Evolutionary conservation across 2,113 vertebrate genomes (phyloP).

Genomic region (Pterocles gutturalis): DNA sequence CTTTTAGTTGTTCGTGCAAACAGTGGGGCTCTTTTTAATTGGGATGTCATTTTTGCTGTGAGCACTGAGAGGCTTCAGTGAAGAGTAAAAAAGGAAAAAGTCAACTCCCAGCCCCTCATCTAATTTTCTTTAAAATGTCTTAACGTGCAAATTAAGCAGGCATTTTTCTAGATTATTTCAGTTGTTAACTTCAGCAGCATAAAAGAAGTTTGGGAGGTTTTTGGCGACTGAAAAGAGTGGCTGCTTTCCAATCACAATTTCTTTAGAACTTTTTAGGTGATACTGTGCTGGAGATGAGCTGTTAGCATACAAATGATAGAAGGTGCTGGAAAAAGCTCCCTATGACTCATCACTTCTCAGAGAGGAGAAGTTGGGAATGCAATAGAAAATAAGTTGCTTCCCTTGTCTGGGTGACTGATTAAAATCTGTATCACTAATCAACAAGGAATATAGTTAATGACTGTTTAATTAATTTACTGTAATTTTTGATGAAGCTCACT

Average conservation of each 20-base stretch:
- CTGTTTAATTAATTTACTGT: constrained; percentile 50
- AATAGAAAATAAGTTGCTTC: neutral
- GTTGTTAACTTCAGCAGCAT: neutral
- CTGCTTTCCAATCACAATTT: neutral
- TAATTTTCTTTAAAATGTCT: neutral
- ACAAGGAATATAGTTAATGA: neutral
- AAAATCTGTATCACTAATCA: neutral
- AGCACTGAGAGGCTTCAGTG: neutral
- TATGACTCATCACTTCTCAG: neutral
- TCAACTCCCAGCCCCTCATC: neutral
- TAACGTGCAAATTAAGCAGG: neutral
- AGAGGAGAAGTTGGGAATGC: neutral
- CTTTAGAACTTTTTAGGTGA: neutral
- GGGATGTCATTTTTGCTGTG: neutral
- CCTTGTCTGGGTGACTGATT: neutral
- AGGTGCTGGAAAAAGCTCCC: neutral
- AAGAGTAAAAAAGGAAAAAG: neutral
- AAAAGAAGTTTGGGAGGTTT: neutral
- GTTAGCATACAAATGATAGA: neutral
- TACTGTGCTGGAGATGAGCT: neutral
- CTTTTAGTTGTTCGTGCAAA: neutral
- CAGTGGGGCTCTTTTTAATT: neutral
- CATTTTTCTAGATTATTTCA: neutral
- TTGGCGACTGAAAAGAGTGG: neutral
- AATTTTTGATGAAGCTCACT: neutral